Evolutionary conservation across 2,888 invertebrate species (phyloP).

Genomic region (Aspidapion aeneum): DNA sequence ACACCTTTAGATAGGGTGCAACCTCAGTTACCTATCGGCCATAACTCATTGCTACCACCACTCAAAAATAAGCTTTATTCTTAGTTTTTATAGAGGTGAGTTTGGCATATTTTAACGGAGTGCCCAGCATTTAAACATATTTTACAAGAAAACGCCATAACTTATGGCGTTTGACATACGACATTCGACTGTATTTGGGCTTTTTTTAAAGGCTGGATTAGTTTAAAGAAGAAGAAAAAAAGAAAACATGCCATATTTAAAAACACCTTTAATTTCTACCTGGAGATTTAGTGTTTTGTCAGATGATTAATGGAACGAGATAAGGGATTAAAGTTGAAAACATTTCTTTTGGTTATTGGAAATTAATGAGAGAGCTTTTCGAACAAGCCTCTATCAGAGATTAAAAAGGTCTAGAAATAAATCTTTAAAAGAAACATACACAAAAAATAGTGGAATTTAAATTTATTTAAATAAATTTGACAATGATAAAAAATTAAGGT

Average conservation of each 20-base stretch:
- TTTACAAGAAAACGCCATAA: not conserved
- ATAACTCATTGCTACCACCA: not conserved
- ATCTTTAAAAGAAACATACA: too few relatives aligned
- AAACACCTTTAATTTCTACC: not conserved
- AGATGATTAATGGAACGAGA: not conserved
- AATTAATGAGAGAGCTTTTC: not conserved
- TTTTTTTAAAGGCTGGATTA: not conserved
- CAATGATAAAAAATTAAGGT: too few relatives aligned
- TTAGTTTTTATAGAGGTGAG: not conserved
- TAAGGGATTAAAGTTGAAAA: not conserved
- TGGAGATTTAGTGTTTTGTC: not conserved
- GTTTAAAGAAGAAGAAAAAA: not conserved
- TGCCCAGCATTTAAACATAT: not conserved
- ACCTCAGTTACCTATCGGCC: constrained; percentile 9
- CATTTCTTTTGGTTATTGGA: not conserved
- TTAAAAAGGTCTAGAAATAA: too few relatives aligned
- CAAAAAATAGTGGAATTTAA: too few relatives aligned
- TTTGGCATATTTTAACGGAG: not conserved
- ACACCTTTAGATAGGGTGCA: constrained; percentile 40
- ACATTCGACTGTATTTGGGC: not conserved
- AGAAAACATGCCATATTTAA: not conserved
- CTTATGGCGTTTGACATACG: not conserved
- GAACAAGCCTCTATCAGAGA: too few relatives aligned
- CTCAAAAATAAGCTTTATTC: not conserved
- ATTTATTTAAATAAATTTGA: too few relatives aligned